Percentiles rank a stretch among this genome's conserved stretches.
These are phyloP conservation scores for Drosophila eugracilis DNA, from an alignment of 1,140 invertebrate genomes.

Conservation along the genomic window DNA sequence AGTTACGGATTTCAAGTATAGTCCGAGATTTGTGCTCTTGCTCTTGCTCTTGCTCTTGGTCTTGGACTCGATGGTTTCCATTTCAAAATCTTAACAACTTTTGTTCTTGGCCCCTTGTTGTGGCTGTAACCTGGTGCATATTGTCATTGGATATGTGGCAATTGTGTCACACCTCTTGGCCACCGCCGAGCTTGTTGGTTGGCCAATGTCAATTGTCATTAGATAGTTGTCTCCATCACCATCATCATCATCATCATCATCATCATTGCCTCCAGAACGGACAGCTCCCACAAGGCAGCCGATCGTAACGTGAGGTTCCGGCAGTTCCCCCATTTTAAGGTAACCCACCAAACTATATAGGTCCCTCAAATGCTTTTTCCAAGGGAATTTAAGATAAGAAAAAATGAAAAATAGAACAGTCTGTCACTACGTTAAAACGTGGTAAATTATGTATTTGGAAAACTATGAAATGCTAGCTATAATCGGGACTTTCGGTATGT, in stretches of 20 bases:
- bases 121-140: background rate
- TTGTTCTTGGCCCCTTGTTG: slow-evolving; percentile 16
- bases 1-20: slow-evolving; percentile 20
- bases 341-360: background rate
- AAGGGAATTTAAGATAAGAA: background rate
- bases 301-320: slow-evolving; percentile 5
- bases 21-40: slow-evolving; percentile 19
- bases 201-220: slow-evolving; percentile 77
- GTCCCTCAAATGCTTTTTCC: background rate
- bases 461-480: background rate
- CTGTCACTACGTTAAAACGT: background rate
- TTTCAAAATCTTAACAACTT: slow-evolving; percentile 51
- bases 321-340: no score
- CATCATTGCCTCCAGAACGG: background rate
- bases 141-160: slow-evolving; percentile 59
- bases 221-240: slow-evolving; percentile 25
- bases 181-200: slow-evolving; percentile 22
- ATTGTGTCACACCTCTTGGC: slow-evolving; percentile 71
- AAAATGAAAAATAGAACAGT: background rate
- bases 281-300: slow-evolving; percentile 23
- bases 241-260: background rate
- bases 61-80: slow-evolving; percentile 46
- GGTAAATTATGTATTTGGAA: background rate
- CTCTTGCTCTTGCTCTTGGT: slow-evolving; percentile 14
- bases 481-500: background rate